phyloP scores from a whole-genome alignment of 2,113 vertebrate species.

The Calypte anna region DNA sequence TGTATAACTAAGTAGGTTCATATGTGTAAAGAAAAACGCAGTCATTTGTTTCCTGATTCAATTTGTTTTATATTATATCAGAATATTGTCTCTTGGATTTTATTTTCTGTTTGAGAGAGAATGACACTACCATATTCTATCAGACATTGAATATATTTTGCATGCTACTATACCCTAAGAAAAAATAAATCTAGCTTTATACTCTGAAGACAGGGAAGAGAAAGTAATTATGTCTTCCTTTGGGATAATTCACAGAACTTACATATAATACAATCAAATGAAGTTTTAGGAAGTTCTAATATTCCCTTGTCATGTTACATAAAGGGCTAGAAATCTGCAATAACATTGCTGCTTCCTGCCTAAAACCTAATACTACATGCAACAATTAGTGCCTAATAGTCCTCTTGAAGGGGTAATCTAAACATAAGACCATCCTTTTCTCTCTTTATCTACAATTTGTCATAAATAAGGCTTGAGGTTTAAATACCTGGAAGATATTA shows the following conservation, averaged over 20 bases:
- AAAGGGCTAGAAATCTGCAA: conserved; percentile 19
- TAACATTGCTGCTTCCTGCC: neutral
- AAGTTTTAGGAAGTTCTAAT: conserved; percentile 27
- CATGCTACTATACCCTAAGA: neutral
- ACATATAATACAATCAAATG: neutral
- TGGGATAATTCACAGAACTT: neutral
- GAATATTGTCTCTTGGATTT: neutral
- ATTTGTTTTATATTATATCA: neutral
- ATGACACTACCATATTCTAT: neutral
- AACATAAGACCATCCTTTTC: neutral
- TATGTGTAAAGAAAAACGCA: neutral
- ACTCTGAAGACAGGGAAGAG: neutral
- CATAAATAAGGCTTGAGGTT: neutral
- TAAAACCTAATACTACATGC: conserved; percentile 16
- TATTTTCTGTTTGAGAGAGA: neutral
- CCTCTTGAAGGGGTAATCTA: conserved; percentile 22
- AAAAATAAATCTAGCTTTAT: neutral
- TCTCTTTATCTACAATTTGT: neutral
- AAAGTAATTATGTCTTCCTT: neutral
- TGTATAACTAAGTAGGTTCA: neutral
- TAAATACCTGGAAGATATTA: conserved; percentile 10
- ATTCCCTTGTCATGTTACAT: neutral
- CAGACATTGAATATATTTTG: neutral
- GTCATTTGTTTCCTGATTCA: neutral
- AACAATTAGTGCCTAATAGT: conserved; percentile 12